Conservation (phyloP, 1,140 invertebrate species). For the Papilio machaon region DNA sequence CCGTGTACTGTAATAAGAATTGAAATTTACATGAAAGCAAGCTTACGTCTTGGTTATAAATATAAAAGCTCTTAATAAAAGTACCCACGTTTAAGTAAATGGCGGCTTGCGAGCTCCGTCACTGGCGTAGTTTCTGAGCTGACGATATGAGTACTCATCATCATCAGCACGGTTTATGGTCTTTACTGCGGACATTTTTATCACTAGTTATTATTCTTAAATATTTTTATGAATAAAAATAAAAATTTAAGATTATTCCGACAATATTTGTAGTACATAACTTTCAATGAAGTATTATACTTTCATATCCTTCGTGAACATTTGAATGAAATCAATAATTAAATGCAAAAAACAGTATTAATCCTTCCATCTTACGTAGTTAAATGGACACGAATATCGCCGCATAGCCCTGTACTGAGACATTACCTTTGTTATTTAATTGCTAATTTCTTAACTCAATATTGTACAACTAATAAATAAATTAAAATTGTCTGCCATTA, state of each 20-base stretch:
- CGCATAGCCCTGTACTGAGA: no score
- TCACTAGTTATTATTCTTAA: neutral
- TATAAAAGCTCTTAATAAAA: constrained; percentile 30
- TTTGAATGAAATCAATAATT: no score
- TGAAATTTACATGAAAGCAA: constrained; percentile 33
- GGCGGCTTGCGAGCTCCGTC: neutral
- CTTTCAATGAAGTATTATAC: no score
- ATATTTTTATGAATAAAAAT: neutral
- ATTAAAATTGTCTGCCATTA: neutral
- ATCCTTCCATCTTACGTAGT: no score
- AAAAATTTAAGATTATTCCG: no score
- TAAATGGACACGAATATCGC: no score
- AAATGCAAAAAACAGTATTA: no score
- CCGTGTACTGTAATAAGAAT: constrained; percentile 29
- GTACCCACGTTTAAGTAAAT: constrained; percentile 25
- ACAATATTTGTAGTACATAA: no score
- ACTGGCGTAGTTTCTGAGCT: neutral
- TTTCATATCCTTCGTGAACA: no score
- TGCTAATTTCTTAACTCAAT: no score
- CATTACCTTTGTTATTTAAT: no score
- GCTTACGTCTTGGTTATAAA: constrained; percentile 17
- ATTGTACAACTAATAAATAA: no score
- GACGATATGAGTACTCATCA: neutral
- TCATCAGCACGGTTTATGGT: neutral
- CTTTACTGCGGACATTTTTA: neutral